phyloP scores from a whole-genome alignment of 2,888 invertebrate species.

The Caenorhabditis sp. region DNA sequence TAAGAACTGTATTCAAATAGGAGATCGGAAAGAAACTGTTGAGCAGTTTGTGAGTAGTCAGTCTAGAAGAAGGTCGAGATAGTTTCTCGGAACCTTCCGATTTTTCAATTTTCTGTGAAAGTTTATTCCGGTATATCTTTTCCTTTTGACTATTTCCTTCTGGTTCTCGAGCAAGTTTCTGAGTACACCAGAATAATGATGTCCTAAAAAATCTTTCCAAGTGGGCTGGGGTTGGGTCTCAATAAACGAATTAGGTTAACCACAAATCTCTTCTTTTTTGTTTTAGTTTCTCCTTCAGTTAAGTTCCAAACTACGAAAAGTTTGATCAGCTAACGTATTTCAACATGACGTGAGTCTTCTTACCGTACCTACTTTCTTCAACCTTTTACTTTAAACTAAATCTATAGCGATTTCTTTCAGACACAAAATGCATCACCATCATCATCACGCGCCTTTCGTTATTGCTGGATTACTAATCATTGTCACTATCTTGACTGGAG shows the following conservation, averaged over 20 bases:
- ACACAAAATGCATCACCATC: conserved; percentile 54
- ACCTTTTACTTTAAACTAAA: not conserved
- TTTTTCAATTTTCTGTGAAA: conserved; percentile 6
- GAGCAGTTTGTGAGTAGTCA: conserved; percentile 11
- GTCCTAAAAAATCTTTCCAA: conserved; percentile 31
- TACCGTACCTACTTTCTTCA: not conserved
- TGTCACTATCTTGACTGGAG: conserved; percentile 54
- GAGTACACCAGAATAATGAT: not conserved
- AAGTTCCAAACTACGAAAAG: conserved; percentile 37
- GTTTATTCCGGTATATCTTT: no score
- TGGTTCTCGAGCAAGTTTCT: not conserved
- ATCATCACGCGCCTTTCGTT: conserved; percentile 59
- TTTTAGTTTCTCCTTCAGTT: conserved; percentile 13
- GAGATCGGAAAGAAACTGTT: conserved; percentile 4
- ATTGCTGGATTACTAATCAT: conserved; percentile 49
- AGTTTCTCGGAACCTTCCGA: not conserved
- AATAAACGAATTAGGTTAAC: conserved; percentile 47
- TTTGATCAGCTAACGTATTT: conserved; percentile 17
- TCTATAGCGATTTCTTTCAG: conserved; percentile 24
- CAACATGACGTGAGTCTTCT: conserved; percentile 42
- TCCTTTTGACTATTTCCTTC: not conserved
- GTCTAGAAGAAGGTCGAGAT: not conserved
- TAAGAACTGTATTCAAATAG: conserved; percentile 51
- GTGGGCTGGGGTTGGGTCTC: conserved; percentile 28
- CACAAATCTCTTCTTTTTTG: conserved; percentile 7